These are phyloP conservation scores for Chionomys nivalis DNA, from an alignment of 2,113 vertebrate genomes.

Conservation along the genomic window DNA sequence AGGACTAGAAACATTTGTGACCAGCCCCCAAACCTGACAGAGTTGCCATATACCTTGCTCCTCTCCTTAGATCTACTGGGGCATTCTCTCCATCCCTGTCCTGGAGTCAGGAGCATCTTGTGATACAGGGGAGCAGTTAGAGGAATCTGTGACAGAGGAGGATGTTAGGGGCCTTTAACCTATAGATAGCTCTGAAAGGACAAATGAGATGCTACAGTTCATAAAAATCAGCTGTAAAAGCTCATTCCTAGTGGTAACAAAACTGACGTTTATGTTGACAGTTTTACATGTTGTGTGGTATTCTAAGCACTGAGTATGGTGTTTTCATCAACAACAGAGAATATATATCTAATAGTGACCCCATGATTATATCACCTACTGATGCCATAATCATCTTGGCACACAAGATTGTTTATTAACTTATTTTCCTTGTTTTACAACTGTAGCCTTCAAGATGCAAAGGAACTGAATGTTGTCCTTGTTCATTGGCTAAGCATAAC, in stretches of 20 bases:
- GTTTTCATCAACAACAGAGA: neutral
- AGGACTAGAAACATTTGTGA: neutral
- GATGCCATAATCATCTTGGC: neutral
- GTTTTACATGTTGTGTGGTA: constrained; percentile 23
- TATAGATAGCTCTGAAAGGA: neutral
- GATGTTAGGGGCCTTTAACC: neutral
- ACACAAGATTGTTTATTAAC: neutral
- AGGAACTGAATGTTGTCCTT: neutral
- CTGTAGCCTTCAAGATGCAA: neutral
- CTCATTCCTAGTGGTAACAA: neutral
- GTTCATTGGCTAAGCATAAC: neutral
- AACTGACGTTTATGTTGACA: neutral
- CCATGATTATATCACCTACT: neutral
- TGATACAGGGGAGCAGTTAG: neutral
- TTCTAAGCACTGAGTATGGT: constrained; percentile 4
- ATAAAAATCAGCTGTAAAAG: constrained; percentile 23
- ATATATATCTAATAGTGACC: neutral
- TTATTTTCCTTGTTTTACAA: neutral
- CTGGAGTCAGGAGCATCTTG: neutral
- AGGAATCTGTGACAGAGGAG: neutral
- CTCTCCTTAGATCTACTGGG: neutral
- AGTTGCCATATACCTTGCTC: neutral
- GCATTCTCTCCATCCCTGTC: too few relatives aligned
- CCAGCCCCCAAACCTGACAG: neutral
- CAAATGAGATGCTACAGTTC: neutral